These are phyloP conservation scores for Ectobius pallidus DNA, from an alignment of 2,888 invertebrate species.

Conservation along the genomic window DNA sequence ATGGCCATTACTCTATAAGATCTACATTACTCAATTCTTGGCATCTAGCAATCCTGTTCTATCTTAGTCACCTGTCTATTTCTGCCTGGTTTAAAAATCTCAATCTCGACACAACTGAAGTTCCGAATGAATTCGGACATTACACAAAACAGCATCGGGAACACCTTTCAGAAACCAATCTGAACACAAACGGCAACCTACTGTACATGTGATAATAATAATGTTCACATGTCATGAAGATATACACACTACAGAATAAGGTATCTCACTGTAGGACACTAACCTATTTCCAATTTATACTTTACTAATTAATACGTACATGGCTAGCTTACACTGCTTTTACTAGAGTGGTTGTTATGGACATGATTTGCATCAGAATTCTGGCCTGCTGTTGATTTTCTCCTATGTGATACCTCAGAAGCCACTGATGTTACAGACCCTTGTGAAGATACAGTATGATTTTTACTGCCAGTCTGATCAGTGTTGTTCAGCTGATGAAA, in stretches of 20 bases:
- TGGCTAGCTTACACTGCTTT: conserved; percentile 24
- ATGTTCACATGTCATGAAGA: too few relatives aligned
- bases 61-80: too few relatives aligned
- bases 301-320: conserved; percentile 6
- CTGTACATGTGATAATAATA: too few relatives aligned
- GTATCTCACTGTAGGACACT: too few relatives aligned
- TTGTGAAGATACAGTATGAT: conserved; percentile 13
- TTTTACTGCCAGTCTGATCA: conserved; percentile 1
- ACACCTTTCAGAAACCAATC: neutral
- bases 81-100: neutral
- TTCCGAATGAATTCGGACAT: too few relatives aligned
- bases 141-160: neutral
- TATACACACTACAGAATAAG: too few relatives aligned
- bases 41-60: too few relatives aligned
- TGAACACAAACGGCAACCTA: conserved; percentile 15
- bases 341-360: conserved; percentile 19
- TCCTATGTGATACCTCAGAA: conserved; percentile 15
- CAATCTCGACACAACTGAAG: neutral
- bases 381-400: conserved; percentile 9
- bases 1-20: too few relatives aligned
- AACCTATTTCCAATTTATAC: too few relatives aligned
- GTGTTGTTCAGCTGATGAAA: conserved; percentile 37
- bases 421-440: neutral
- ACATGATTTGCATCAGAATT: conserved; percentile 15
- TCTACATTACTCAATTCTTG: too few relatives aligned